Evolutionary conservation across 2,113 vertebrate species (phyloP), one percentile per base, ranked within the genome.

Genomic region (Tetrao urogallus): DNA sequence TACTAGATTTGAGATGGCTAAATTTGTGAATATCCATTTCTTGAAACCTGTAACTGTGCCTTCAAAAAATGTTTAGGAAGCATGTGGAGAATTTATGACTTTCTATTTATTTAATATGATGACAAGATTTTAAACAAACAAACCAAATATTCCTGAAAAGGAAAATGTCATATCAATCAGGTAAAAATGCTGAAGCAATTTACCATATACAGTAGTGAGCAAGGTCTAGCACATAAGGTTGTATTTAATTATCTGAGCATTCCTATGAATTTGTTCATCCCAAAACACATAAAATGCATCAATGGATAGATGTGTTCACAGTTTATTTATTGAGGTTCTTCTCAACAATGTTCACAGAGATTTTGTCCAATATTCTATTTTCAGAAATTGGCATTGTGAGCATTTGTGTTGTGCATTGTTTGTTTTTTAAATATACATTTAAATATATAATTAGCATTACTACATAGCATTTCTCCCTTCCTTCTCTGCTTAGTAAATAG

Each of bases 141-240:
- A 32, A 21, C 32, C 8, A 52, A 16, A 2, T 6, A 15, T 63
- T 86, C 11, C 71, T 13, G 12, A 24, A 50, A n/a, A 79, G 15
- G 7, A 52, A 66, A 71, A 79, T 79, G 2, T 1, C 7, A 1
- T 25, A 27, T 24, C 13, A 52, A 48, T 56, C 11, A 13, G 5
- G 9, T 63, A 42, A 50, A 50, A 50, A 25, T 25, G 22, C 13
- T 50, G 48, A 38, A 80, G 40, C 13, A 4, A 54, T 34, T 54
- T 77, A 18, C 11, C 24, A 48, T 77, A 5, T 19, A 13, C 32
- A 6, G 10, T 18, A 30, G 1, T 14, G 75, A 42, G 11, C 20
- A n/a, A 25, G 2, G 9, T n/a, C 40, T 17, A 63, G 8, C 8
- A 42, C 6, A n/a, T 5, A 42, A 7, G 4, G 2, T 5, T 73